Conservation (phyloP, 1,140 invertebrate genomes). For the Drosophila bipectinata region DNA sequence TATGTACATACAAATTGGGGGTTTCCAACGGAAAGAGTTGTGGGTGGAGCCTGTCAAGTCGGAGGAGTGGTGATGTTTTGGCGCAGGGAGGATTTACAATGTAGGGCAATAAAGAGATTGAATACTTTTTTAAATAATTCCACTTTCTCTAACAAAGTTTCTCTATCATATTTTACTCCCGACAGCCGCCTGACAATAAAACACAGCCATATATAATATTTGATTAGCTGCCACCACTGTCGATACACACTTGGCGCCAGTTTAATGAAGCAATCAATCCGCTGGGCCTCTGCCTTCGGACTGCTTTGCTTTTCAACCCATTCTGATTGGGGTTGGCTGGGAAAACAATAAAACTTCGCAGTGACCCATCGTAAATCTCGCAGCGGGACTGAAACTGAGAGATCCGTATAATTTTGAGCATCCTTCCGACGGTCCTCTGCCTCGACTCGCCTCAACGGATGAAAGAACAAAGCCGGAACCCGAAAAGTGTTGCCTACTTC, state of each 20-base stretch:
- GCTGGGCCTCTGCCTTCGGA: neutral
- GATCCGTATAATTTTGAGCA: conserved; percentile 53
- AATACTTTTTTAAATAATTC: neutral
- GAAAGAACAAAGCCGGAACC: conserved; percentile 9
- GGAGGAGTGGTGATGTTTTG: too few species aligned
- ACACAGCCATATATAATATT: conserved; percentile 43
- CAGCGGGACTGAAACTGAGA: conserved; percentile 38
- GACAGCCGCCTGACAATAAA: neutral
- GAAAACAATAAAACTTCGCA: conserved; percentile 72
- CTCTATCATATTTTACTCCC: neutral
- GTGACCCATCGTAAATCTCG: conserved; percentile 78
- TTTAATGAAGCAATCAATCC: conserved; percentile 58
- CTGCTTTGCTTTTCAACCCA: conserved; percentile 3
- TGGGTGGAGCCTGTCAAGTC: too few species aligned
- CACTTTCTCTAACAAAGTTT: neutral
- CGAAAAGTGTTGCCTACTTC: conserved; percentile 54
- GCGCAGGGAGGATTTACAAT: neutral
- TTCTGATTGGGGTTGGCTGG: conserved; percentile 31
- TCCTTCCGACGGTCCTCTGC: conserved; percentile 10
- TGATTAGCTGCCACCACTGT: conserved; percentile 62
- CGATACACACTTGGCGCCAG: conserved; percentile 46
- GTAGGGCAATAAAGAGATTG: neutral
- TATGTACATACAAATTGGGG: conserved; percentile 6
- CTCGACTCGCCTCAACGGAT: conserved; percentile 26
- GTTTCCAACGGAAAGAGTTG: conserved; percentile 16